Evolutionary conservation across 1,140 invertebrate species (phyloP).

Genomic region (Drosophila orena): DNA sequence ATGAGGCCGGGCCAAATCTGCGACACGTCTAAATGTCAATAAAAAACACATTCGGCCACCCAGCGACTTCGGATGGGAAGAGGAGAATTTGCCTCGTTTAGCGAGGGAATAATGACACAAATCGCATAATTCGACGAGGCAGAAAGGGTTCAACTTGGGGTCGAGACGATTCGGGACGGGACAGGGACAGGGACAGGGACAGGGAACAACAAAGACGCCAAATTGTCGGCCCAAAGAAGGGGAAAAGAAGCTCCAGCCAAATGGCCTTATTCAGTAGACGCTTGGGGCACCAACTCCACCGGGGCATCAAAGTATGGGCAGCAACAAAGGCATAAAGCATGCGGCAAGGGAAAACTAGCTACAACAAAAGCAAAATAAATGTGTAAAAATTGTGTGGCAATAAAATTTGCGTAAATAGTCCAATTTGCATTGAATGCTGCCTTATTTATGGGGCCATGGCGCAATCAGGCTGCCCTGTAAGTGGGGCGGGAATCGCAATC

Average conservation of each 20-base stretch:
- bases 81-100: slow-evolving; percentile 65
- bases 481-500: slow-evolving; percentile 20
- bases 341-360: slow-evolving; percentile 47
- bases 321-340: slow-evolving; percentile 59
- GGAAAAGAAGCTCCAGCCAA: slow-evolving; percentile 53
- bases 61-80: slow-evolving; percentile 25
- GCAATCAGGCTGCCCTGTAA: slow-evolving; percentile 41
- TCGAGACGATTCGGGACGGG: slow-evolving; percentile 2
- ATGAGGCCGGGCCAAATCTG: slow-evolving; percentile 66
- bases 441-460: slow-evolving; percentile 71
- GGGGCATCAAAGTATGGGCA: slow-evolving; percentile 35
- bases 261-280: slow-evolving; percentile 78
- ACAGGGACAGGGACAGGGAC: no score
- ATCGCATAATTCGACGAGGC: slow-evolving; percentile 71
- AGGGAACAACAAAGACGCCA: slow-evolving; percentile 31
- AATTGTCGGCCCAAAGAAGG: slow-evolving; percentile 44
- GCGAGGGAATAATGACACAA: slow-evolving; percentile 78
- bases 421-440: slow-evolving; percentile 81
- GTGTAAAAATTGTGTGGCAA: slow-evolving; percentile 77
- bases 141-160: slow-evolving; percentile 48
- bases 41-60: slow-evolving; percentile 72
- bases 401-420: slow-evolving; percentile 83
- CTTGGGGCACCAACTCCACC: slow-evolving; percentile 52
- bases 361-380: slow-evolving; percentile 72
- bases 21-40: slow-evolving; percentile 76